A percentile compares a stretch with the other conserved stretches of the same genome.
phyloP scores from a whole-genome alignment of 1,140 invertebrate genomes.

The Ridgeia piscesae region DNA sequence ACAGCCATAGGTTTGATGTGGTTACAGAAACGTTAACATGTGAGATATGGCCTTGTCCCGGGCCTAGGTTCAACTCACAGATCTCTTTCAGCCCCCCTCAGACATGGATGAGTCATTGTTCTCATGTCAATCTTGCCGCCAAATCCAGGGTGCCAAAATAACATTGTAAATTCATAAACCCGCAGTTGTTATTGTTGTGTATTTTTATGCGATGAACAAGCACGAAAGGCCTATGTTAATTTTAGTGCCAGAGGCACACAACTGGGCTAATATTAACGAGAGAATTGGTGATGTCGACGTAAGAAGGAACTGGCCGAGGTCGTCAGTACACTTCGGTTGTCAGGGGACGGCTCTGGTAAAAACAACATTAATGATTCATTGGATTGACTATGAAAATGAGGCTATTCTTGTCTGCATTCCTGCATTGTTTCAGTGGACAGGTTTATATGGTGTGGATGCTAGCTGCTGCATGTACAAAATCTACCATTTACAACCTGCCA shows the following conservation, averaged over 20 bases:
- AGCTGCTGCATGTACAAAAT: neutral
- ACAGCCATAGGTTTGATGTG: neutral
- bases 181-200: neutral
- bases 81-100: neutral
- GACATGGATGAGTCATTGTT: neutral
- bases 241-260: neutral
- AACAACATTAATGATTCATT: constrained; percentile 1
- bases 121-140: neutral
- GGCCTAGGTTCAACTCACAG: neutral
- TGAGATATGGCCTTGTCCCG: neutral
- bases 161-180: neutral
- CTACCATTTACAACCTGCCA: neutral
- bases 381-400: neutral
- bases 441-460: neutral
- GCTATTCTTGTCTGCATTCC: neutral
- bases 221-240: neutral
- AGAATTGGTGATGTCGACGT: neutral
- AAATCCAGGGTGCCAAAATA: neutral
- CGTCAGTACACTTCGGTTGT: neutral
- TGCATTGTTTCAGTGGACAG: neutral
- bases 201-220: neutral
- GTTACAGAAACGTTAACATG: neutral
- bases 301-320: neutral
- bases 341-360: neutral
- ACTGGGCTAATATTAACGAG: neutral